Percentiles rank a stretch among this genome's conserved stretches.
These are phyloP conservation scores for Pygmarrhopalites habei DNA, from an alignment of 1,140 invertebrate genomes.

Conservation along the genomic window DNA sequence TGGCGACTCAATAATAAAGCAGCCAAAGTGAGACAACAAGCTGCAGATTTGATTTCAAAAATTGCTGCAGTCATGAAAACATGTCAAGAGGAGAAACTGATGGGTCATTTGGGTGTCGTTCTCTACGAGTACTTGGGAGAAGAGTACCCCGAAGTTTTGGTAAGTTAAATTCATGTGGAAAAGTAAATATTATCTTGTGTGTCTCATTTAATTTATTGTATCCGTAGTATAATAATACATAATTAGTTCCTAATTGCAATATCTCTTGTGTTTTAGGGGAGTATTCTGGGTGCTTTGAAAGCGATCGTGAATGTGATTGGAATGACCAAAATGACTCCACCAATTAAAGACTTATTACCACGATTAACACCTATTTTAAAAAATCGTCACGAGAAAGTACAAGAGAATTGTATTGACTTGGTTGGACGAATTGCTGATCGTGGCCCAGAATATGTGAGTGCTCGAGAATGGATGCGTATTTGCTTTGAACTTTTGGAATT, in stretches of 20 bases:
- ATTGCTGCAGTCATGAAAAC: slow-evolving; percentile 99
- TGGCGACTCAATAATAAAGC: slow-evolving; percentile 99
- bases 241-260: no score
- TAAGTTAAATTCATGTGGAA: no score
- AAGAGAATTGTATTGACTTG: slow-evolving; percentile 99
- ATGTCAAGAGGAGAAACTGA: slow-evolving; percentile 98
- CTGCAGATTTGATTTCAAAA: slow-evolving; percentile 94
- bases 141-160: slow-evolving; percentile 98
- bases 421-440: slow-evolving; percentile 97
- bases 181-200: no score
- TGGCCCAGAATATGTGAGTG: slow-evolving; percentile 98
- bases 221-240: no score
- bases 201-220: no score
- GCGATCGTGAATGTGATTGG: slow-evolving; percentile 99
- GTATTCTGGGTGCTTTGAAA: slow-evolving; percentile 95
- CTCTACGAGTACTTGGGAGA: slow-evolving; percentile 98
- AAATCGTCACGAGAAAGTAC: slow-evolving; percentile 67
- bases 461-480: slow-evolving; percentile 99
- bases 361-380: slow-evolving; percentile 96
- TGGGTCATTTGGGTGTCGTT: slow-evolving; percentile 99
- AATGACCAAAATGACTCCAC: slow-evolving; percentile 99
- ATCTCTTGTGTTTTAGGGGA: no score
- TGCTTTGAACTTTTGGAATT: slow-evolving; percentile 97
- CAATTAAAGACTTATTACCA: slow-evolving; percentile 97
- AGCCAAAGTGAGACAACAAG: slow-evolving; percentile 98